Conservation (phyloP, 2,888 invertebrate species). For the Agrenia bidenticulata region DNA sequence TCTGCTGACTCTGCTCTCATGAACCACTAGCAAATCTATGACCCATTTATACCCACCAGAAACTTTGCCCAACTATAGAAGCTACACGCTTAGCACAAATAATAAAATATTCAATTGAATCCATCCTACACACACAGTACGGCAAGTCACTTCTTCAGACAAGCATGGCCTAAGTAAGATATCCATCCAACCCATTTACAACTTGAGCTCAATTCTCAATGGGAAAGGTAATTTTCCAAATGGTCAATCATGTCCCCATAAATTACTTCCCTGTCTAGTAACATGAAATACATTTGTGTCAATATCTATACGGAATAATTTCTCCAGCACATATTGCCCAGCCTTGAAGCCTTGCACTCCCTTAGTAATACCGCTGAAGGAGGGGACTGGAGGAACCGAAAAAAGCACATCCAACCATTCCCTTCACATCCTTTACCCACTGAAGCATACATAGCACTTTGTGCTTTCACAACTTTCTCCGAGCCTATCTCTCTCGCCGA, state of each 20-base stretch:
- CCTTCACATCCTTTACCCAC: too few species aligned
- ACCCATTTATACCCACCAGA: too few species aligned
- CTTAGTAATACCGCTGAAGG: neutral
- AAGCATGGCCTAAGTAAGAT: neutral
- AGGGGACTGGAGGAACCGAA: too few species aligned
- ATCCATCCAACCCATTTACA: neutral
- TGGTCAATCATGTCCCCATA: slow-evolving; percentile 4
- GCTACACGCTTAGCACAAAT: too few species aligned
- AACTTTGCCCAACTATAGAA: too few species aligned
- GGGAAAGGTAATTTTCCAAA: slow-evolving; percentile 7
- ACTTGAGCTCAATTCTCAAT: neutral
- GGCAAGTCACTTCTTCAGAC: neutral
- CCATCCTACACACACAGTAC: neutral
- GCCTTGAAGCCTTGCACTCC: neutral
- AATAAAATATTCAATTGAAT: neutral
- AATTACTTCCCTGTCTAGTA: neutral
- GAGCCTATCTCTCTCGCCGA: too few species aligned
- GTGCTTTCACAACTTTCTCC: too few species aligned
- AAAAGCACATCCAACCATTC: too few species aligned
- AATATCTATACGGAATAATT: neutral
- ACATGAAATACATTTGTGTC: slow-evolving; percentile 6
- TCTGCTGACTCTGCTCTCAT: too few species aligned
- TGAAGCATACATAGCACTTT: too few species aligned
- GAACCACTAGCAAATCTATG: too few species aligned
- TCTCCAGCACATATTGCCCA: neutral